Percentiles rank a stretch among this genome's conserved stretches.
These are phyloP conservation scores for Bombus cullumanus DNA, from an alignment of 1,140 invertebrate species.

Conservation along the genomic window DNA sequence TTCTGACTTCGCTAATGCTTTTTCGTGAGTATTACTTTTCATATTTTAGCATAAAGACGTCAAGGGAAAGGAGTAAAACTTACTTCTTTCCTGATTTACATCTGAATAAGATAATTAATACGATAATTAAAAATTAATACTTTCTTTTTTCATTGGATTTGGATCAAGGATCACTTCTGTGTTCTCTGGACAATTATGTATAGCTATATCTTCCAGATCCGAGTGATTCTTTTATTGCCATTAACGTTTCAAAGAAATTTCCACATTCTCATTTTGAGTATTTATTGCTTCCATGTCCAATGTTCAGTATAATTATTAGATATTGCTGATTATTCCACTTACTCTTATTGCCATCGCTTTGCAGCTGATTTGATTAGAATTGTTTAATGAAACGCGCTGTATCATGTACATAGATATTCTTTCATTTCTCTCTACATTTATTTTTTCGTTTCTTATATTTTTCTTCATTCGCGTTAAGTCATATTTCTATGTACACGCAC, in stretches of 20 bases:
- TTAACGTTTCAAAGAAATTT: conserved; percentile 45
- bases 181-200: conserved; percentile 34
- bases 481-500: background rate
- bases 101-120: conserved; percentile 62
- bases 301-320: conserved; percentile 63
- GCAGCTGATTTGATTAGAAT: conserved; percentile 66
- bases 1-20: conserved; percentile 20
- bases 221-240: conserved; percentile 32
- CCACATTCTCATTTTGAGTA: conserved; percentile 59
- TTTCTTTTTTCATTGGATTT: conserved; percentile 35
- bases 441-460: conserved; percentile 28
- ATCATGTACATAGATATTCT: conserved; percentile 58
- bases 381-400: conserved; percentile 47
- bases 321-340: conserved; percentile 71
- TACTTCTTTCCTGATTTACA: conserved; percentile 64
- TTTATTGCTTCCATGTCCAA: conserved; percentile 69
- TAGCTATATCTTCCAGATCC: conserved; percentile 22
- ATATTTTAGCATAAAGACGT: conserved; percentile 53
- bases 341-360: conserved; percentile 65
- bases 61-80: conserved; percentile 61
- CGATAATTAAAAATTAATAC: conserved; percentile 18
- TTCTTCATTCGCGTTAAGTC: background rate
- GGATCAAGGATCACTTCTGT: conserved; percentile 24
- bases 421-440: conserved; percentile 23
- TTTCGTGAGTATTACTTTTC: conserved; percentile 56